A percentile compares a stretch with the other conserved stretches of the same genome.
Conservation (phyloP, 2,888 invertebrate genomes). For the Pollenia angustigena region DNA sequence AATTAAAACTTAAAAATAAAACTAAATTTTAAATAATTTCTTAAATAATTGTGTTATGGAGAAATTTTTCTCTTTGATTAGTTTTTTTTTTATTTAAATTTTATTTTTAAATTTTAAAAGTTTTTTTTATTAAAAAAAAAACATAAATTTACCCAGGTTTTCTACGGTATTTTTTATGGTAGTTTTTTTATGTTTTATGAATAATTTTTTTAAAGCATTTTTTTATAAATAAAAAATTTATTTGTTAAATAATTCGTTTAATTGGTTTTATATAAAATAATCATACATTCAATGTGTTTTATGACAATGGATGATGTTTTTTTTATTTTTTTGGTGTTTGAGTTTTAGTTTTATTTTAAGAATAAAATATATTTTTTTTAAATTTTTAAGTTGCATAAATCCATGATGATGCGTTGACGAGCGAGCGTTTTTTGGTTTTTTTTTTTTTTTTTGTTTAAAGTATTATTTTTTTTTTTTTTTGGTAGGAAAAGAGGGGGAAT, state of each 20-base stretch:
- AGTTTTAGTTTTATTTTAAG: constrained; percentile 35
- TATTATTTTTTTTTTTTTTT: constrained; percentile 64
- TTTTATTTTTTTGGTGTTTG: constrained; percentile 41
- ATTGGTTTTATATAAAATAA: constrained; percentile 34
- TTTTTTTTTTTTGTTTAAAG: constrained; percentile 73
- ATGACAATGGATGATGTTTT: constrained; percentile 50
- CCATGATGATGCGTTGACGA: constrained; percentile 82
- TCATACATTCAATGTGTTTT: constrained; percentile 62
- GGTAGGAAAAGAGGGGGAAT: constrained; percentile 73
- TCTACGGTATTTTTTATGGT: constrained; percentile 71
- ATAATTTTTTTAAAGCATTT: constrained; percentile 62
- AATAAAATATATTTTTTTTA: constrained; percentile 55
- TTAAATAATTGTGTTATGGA: constrained; percentile 64
- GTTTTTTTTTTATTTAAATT: constrained; percentile 28
- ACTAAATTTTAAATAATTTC: constrained; percentile 66
- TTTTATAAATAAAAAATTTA: neutral
- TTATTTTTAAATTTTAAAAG: neutral
- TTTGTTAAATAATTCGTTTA: constrained; percentile 28
- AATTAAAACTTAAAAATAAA: constrained; percentile 51
- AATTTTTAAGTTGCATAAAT: constrained; percentile 75
- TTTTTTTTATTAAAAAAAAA: constrained; percentile 40
- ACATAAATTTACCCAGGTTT: constrained; percentile 73
- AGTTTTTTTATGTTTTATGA: constrained; percentile 69
- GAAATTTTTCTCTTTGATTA: constrained; percentile 61
- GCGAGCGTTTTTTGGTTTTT: constrained; percentile 76